Evolutionary conservation across 2,113 vertebrate species (phyloP).

Genomic region (Apteryx mantelli): DNA sequence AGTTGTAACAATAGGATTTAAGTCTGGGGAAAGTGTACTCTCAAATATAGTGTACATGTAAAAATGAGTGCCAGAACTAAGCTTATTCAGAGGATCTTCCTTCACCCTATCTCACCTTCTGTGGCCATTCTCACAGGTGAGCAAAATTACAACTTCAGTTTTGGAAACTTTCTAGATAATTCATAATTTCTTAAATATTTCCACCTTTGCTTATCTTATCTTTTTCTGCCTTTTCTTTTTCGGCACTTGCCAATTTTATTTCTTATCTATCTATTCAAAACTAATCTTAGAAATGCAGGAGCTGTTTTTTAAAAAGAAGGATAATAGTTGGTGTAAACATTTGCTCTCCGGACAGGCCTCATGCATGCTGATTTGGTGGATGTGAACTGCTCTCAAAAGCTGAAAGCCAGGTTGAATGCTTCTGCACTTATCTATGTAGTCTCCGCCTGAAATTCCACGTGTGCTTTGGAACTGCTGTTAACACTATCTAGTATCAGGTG

Average conservation of each 20-base stretch:
- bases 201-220: background rate
- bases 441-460: background rate
- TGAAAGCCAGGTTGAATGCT: background rate
- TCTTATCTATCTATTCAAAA: background rate
- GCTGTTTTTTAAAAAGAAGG: background rate
- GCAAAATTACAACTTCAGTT: background rate
- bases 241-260: background rate
- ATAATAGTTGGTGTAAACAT: background rate
- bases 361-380: fast-evolving
- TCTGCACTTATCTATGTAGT: background rate
- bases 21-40: background rate
- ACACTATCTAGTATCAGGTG: background rate
- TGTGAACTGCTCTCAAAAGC: background rate
- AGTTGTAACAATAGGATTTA: background rate
- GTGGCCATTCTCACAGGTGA: background rate
- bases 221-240: background rate
- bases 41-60: background rate
- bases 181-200: background rate
- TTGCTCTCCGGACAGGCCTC: background rate
- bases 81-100: background rate
- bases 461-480: slow-evolving; percentile 3
- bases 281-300: background rate
- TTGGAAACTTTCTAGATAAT: background rate
- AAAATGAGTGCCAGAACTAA: background rate
- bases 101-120: background rate